Conservation (phyloP, 2,113 vertebrate genomes). For the Halichoerus grypus region DNA sequence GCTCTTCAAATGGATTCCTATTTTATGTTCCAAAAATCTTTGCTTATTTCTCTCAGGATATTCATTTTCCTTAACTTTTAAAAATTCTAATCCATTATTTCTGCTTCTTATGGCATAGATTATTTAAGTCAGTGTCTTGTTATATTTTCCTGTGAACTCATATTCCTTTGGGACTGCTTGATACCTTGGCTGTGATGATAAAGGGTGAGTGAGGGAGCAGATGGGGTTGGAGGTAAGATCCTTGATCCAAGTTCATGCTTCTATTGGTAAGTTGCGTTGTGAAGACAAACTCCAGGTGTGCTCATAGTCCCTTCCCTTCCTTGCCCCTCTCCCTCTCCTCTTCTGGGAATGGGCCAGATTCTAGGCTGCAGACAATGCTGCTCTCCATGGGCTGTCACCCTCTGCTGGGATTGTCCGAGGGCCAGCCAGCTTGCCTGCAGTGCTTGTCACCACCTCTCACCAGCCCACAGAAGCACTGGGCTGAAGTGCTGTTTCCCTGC, state of each 20-base stretch:
- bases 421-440: neutral
- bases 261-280: neutral
- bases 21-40: neutral
- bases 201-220: neutral
- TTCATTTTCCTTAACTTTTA: neutral
- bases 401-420: neutral
- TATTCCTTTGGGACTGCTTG: neutral
- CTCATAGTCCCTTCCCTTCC: neutral
- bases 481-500: neutral
- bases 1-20: conserved; percentile 4
- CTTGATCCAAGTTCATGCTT: neutral
- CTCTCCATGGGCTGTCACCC: neutral
- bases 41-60: neutral
- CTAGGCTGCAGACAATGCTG: neutral
- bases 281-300: neutral
- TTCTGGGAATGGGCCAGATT: neutral
- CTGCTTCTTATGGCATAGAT: neutral
- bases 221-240: neutral
- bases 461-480: too few relatives aligned
- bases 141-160: neutral
- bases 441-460: neutral
- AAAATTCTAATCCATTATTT: neutral
- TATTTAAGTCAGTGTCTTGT: neutral
- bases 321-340: too few relatives aligned
- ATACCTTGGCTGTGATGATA: neutral